These are phyloP conservation scores for Ariopsis seemanni DNA, from an alignment of 2,113 vertebrate species.

Conservation along the genomic window DNA sequence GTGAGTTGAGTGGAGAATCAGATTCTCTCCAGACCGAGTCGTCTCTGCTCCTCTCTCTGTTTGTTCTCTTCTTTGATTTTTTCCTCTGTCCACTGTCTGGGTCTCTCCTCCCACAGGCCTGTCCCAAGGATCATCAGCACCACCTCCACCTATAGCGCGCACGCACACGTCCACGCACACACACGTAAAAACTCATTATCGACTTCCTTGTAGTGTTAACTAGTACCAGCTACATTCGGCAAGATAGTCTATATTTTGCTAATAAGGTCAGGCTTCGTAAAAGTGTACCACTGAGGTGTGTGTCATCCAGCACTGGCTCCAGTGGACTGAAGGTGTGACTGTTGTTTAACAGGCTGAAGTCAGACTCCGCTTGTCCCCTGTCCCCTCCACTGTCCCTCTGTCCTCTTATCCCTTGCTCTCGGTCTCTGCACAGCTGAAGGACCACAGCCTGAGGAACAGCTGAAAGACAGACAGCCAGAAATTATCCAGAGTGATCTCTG, in stretches of 20 bases:
- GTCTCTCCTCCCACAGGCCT: background rate
- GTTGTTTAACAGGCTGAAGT: conserved; percentile 30
- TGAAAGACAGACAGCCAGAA: background rate
- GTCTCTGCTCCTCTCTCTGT: background rate
- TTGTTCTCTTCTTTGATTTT: background rate
- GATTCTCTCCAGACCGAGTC: background rate
- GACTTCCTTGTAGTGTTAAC: background rate
- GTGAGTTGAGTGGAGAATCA: background rate
- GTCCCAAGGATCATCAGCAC: conserved; percentile 33
- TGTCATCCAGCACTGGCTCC: conserved; percentile 48
- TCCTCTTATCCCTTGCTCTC: conserved; percentile 18
- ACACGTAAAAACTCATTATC: background rate
- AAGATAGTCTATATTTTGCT: background rate
- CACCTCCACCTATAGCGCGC: conserved; percentile 23
- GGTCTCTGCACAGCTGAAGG: conserved; percentile 46
- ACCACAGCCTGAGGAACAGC: conserved; percentile 45
- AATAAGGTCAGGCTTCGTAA: background rate
- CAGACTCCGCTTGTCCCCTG: background rate
- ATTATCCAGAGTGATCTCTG: background rate
- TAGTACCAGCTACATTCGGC: background rate
- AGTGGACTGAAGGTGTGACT: conserved; percentile 44
- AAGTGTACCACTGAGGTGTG: background rate
- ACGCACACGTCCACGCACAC: conserved; percentile 33
- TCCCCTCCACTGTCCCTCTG: background rate
- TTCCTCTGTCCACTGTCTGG: background rate